Conservation (phyloP, 2,888 invertebrate species). For the Uropetala carovei region DNA sequence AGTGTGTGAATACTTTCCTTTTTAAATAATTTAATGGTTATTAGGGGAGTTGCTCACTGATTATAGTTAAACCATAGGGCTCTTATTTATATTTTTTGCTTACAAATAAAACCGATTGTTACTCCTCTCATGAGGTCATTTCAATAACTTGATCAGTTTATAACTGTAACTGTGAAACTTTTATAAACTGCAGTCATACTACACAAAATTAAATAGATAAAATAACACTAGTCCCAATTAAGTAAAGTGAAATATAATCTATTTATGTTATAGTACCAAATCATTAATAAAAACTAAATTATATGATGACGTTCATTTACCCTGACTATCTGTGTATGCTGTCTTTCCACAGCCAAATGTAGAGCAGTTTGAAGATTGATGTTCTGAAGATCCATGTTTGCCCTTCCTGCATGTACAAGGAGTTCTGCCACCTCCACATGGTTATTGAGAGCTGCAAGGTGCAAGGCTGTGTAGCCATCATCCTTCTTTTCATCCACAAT, state of each 20-base stretch:
- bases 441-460: conserved; percentile 96
- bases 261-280: too few species aligned
- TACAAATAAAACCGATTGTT: too few species aligned
- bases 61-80: too few species aligned
- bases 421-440: conserved; percentile 97
- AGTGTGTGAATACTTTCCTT: too few species aligned
- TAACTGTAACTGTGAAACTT: background rate
- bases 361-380: conserved; percentile 95
- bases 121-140: too few species aligned
- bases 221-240: too few species aligned
- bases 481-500: conserved; percentile 99
- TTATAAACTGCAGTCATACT: background rate
- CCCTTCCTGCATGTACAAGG: conserved; percentile 90
- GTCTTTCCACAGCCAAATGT: conserved; percentile 96
- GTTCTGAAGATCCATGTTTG: conserved; percentile 96
- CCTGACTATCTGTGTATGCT: conserved; percentile 98
- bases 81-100: too few species aligned
- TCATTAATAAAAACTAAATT: too few species aligned
- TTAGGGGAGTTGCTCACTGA: too few species aligned
- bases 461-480: conserved; percentile 97
- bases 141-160: background rate
- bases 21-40: too few species aligned
- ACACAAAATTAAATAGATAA: too few species aligned
- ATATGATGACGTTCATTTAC: conserved; percentile 75
- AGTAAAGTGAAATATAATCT: too few species aligned